A percentile compares a stretch with the other conserved stretches of the same genome.
These are phyloP conservation scores for Drosophila novamexicana DNA, from an alignment of 1,140 invertebrate genomes.

Conservation along the genomic window DNA sequence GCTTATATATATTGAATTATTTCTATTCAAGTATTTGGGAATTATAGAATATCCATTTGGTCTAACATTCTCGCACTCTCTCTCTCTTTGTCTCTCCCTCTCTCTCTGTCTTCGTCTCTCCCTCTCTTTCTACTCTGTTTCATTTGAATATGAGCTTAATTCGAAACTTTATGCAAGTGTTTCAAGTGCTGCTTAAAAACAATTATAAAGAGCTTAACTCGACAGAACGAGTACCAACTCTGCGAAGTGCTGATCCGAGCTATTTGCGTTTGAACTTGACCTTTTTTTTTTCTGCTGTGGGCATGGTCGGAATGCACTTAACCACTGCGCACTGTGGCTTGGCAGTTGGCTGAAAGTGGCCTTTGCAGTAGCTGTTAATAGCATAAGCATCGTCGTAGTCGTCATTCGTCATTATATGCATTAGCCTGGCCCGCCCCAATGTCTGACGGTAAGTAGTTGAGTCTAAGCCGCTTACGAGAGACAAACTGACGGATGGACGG, in stretches of 20 bases:
- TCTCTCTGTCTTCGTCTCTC: background rate
- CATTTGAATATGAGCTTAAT: background rate
- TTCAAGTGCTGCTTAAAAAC: slow-evolving; percentile 35
- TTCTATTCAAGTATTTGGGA: background rate
- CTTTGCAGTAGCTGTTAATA: slow-evolving; percentile 15
- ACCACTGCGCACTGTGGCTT: slow-evolving; percentile 14
- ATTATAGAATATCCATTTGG: background rate
- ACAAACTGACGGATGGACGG: background rate
- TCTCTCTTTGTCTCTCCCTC: background rate
- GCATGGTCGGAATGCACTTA: slow-evolving; percentile 43
- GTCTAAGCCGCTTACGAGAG: slow-evolving; percentile 41
- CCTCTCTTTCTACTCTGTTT: background rate
- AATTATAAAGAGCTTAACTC: slow-evolving; percentile 40
- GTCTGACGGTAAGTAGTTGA: slow-evolving; percentile 41
- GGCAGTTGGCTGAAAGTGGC: slow-evolving; percentile 10
- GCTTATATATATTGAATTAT: background rate
- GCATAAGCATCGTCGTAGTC: slow-evolving; percentile 10
- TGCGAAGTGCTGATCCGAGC: slow-evolving; percentile 31
- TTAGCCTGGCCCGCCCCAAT: slow-evolving; percentile 24
- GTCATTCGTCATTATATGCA: slow-evolving; percentile 42
- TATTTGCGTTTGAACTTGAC: slow-evolving; percentile 43
- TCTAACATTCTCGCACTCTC: background rate
- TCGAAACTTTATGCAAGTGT: slow-evolving; percentile 20
- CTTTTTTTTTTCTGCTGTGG: slow-evolving; percentile 28
- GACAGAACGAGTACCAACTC: slow-evolving; percentile 6